Base-by-base conservation (phyloP, 2,797 vertebrate species). In the Toxotes lorentzi region DNA sequence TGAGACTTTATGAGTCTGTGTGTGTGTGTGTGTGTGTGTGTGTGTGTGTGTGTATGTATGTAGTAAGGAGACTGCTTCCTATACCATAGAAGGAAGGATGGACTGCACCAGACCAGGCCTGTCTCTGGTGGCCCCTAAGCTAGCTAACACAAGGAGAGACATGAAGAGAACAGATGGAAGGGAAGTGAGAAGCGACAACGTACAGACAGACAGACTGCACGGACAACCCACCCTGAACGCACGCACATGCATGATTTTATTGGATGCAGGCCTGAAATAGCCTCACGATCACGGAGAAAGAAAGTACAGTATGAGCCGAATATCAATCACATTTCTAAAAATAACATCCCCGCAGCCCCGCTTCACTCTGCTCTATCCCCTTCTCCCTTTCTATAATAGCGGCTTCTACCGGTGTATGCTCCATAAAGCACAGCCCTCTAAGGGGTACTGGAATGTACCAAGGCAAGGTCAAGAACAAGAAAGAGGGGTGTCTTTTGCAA, bases 311-410 rank as follows among this genome's bases (percentile, higher is more conserved):
- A 90, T 13, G 63, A 87, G 85, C 12, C 76, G 78, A 90, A 91
- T 93, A 93, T 92, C 90, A 93, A 92, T 93, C 89, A 79, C 76
- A 87, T 86, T 92, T 93, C 94, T 94, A 94, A 93, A 94, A 94
- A 94, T 93, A 93, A 91, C 91, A 85, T 74, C 87, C 79, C 85
- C 9, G 80, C 91, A 88, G 87, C 86, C 85, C 81, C 23, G 43
- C 85, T 81, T 83, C 68, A 58, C 78, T 83, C 81, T 30, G 60
- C 83, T 85, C 83, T 68, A 80, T 84, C 88, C 88, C 89, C 85
- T 84, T 88, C 88, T 90, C 85, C 81, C 76, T 76, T 73, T 85
- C 83, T 82, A 53, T 90, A 86, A 89, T 54, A 91, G 92, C 90
- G 87, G 91, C 93, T 91, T 94, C 90, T 88, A 77, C 81, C 78